A percentile compares a stretch with the other conserved stretches of the same genome.
phyloP scores from a whole-genome alignment of 2,797 vertebrate genomes.

The Pseudochromis fuscus region DNA sequence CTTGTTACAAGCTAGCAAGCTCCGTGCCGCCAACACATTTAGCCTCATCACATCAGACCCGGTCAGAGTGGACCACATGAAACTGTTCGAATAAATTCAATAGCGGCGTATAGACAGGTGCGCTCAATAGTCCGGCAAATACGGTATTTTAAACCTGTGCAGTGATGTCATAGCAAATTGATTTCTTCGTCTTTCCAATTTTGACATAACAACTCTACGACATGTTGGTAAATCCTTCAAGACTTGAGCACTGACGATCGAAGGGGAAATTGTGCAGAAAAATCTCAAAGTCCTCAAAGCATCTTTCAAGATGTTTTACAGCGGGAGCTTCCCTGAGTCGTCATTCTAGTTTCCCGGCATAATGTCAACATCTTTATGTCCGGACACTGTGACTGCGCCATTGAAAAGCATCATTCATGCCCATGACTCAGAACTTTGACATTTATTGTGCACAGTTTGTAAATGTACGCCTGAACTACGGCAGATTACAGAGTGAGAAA shows the following conservation, averaged over 20 bases:
- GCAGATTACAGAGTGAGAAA: no score
- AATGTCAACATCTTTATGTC: background rate
- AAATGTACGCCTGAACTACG: no score
- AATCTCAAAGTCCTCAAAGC: conserved; percentile 11
- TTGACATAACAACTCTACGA: background rate
- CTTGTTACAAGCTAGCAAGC: no score
- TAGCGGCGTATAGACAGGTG: no score
- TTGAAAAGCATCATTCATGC: conserved; percentile 3
- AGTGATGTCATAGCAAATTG: no score
- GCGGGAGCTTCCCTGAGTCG: background rate
- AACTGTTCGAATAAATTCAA: no score
- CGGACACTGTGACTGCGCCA: background rate
- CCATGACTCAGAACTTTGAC: conserved; percentile 11
- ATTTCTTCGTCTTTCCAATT: conserved; percentile 6
- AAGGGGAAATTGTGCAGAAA: conserved; percentile 18
- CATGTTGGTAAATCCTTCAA: conserved; percentile 4
- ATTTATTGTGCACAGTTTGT: no score
- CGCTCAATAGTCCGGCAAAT: no score
- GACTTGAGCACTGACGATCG: conserved; percentile 10
- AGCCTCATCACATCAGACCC: no score
- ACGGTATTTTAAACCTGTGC: no score
- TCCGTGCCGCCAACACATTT: no score
- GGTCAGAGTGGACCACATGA: no score
- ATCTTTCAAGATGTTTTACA: conserved; percentile 24
- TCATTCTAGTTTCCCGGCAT: background rate